phyloP scores from a whole-genome alignment of 2,888 invertebrate species.

The Ecliptopera silaceata region DNA sequence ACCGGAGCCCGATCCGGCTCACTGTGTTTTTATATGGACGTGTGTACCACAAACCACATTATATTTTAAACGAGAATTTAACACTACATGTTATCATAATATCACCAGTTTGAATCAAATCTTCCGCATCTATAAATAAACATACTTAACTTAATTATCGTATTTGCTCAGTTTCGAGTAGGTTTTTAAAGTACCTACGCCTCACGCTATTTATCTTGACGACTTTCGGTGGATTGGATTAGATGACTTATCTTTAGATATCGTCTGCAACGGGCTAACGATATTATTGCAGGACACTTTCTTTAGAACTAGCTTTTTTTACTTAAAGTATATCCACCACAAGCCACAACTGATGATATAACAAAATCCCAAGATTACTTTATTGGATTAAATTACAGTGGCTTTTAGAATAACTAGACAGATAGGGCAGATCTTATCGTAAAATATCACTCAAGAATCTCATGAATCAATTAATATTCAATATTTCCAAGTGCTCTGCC shows the following conservation, averaged over 20 bases:
- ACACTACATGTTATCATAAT: constrained; percentile 2
- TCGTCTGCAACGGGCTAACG: too few relatives aligned
- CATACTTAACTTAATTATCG: constrained; percentile 9
- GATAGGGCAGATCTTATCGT: constrained; percentile 3
- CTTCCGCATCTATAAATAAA: too few relatives aligned
- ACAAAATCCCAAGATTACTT: too few relatives aligned
- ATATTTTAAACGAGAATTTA: constrained; percentile 37
- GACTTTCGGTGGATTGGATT: too few relatives aligned
- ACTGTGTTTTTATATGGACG: constrained; percentile 33
- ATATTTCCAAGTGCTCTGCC: constrained; percentile 42
- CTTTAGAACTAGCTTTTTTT: too few relatives aligned
- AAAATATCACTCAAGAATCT: constrained; percentile 38
- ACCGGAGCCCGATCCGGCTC: constrained; percentile 45
- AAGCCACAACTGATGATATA: too few relatives aligned
- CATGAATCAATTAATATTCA: constrained; percentile 40
- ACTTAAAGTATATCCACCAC: too few relatives aligned
- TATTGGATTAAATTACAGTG: not conserved
- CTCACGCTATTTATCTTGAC: too few relatives aligned
- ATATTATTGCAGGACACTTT: too few relatives aligned
- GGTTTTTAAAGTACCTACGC: not conserved
- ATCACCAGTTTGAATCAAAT: too few relatives aligned
- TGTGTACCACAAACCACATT: constrained; percentile 52
- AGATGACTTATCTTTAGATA: too few relatives aligned
- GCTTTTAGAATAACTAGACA: not conserved
- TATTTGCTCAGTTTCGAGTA: not conserved